A percentile compares a stretch with the other conserved stretches of the same genome.
Conservation (phyloP, 1,140 invertebrate genomes). For the Ceratina japonica region DNA sequence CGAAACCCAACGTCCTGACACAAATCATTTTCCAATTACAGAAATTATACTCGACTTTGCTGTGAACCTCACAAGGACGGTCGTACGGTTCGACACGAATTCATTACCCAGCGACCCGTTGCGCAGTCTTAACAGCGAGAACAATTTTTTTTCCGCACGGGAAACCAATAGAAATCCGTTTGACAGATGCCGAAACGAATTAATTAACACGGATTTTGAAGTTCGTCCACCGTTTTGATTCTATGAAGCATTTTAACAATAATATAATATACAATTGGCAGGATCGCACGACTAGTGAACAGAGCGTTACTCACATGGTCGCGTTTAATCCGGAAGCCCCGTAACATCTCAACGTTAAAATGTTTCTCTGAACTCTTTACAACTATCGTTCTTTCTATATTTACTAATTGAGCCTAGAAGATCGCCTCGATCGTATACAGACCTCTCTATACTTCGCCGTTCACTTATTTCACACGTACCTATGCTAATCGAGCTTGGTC, state of each 20-base stretch:
- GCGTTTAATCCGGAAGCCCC: conserved; percentile 16
- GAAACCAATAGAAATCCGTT: neutral
- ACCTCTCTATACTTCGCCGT: neutral
- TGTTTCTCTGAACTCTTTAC: neutral
- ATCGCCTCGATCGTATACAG: neutral
- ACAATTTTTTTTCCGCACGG: too few species aligned
- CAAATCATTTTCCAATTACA: too few species aligned
- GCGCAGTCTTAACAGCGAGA: too few species aligned
- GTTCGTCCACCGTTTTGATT: neutral
- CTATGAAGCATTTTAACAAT: neutral
- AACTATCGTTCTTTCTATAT: neutral
- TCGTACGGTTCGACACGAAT: neutral
- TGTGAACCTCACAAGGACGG: too few species aligned
- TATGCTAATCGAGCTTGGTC: conserved; percentile 37
- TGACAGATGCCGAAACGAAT: neutral
- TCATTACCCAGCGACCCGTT: too few species aligned
- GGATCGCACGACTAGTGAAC: neutral
- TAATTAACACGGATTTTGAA: neutral
- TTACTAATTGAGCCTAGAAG: conserved; percentile 31
- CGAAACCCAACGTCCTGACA: neutral
- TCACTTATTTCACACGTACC: neutral
- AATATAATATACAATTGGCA: conserved; percentile 10
- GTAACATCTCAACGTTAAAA: neutral
- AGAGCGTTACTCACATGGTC: neutral
- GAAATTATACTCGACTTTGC: too few species aligned